A percentile compares a stretch with the other conserved stretches of the same genome.
phyloP scores from a whole-genome alignment of 2,888 invertebrate genomes.

The Corbicula japonica region DNA sequence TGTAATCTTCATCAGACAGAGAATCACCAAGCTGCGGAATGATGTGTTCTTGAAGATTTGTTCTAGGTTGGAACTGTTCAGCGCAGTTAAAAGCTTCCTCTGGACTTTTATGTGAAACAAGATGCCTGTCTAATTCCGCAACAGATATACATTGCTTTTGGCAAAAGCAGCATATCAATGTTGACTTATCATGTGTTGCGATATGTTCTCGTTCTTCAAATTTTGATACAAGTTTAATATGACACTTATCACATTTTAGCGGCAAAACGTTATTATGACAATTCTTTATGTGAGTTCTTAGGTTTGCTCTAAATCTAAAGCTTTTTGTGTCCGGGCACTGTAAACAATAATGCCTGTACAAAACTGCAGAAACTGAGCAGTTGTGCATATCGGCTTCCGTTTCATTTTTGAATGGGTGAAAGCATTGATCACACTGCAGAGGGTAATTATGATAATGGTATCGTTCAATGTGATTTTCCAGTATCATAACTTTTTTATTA shows the following conservation, averaged over 20 bases:
- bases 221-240: not conserved
- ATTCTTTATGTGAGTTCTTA: not conserved
- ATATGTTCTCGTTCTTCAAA: conserved; percentile 9
- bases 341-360: not conserved
- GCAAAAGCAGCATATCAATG: not conserved
- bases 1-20: not conserved
- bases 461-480: conserved; percentile 7
- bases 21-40: not conserved
- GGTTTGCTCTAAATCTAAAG: not conserved
- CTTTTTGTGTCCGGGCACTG: conserved; percentile 3
- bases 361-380: not conserved
- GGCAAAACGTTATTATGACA: not conserved
- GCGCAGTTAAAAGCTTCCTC: conserved; percentile 5
- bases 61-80: not conserved
- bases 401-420: not conserved
- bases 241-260: not conserved
- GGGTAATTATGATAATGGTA: conserved; percentile 6
- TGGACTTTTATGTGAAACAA: conserved; percentile 7
- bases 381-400: not conserved
- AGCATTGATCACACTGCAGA: conserved; percentile 10
- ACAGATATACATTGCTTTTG: not conserved
- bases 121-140: conserved; percentile 5
- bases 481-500: too few relatives aligned
- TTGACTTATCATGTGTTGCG: not conserved
- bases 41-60: conserved; percentile 2